Percentiles rank a stretch among this genome's conserved stretches.
phyloP scores from a whole-genome alignment of 2,113 vertebrate species.

The Galemys pyrenaicus region DNA sequence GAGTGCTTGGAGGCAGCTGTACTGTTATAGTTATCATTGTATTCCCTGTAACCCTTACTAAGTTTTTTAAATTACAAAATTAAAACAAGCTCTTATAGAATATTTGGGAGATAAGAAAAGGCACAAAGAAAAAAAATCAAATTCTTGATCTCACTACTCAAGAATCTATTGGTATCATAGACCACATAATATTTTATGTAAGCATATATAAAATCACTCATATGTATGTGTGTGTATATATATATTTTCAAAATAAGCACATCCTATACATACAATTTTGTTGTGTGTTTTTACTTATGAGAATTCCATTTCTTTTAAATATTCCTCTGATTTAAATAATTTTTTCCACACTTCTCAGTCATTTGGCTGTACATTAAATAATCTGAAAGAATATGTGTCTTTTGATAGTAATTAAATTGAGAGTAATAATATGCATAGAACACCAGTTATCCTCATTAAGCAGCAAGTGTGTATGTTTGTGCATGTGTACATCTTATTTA shows the following conservation, averaged over 20 bases:
- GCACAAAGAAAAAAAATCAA: constrained; percentile 40
- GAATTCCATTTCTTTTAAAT: constrained; percentile 12
- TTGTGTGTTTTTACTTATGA: constrained; percentile 4
- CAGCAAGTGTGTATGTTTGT: not conserved
- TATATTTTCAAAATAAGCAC: not conserved
- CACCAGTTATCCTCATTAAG: not conserved
- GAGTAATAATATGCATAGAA: not conserved
- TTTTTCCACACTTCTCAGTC: not conserved
- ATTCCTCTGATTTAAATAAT: not conserved
- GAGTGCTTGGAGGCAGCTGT: constrained; percentile 27
- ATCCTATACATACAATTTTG: not conserved
- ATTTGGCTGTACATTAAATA: not conserved
- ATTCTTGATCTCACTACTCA: constrained; percentile 7
- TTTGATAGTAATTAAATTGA: constrained; percentile 27
- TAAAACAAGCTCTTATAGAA: constrained; percentile 41
- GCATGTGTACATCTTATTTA: not conserved
- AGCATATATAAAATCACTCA: not conserved
- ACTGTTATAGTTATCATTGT: not conserved
- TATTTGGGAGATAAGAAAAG: constrained; percentile 53
- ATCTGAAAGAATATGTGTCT: not conserved
- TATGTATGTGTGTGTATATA: not conserved
- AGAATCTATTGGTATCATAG: not conserved
- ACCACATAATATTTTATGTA: not conserved
- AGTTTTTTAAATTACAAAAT: constrained; percentile 53
- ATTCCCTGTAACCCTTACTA: constrained; percentile 2